Conservation (phyloP, 2,888 invertebrate genomes). For the Dorcus hopei region DNA sequence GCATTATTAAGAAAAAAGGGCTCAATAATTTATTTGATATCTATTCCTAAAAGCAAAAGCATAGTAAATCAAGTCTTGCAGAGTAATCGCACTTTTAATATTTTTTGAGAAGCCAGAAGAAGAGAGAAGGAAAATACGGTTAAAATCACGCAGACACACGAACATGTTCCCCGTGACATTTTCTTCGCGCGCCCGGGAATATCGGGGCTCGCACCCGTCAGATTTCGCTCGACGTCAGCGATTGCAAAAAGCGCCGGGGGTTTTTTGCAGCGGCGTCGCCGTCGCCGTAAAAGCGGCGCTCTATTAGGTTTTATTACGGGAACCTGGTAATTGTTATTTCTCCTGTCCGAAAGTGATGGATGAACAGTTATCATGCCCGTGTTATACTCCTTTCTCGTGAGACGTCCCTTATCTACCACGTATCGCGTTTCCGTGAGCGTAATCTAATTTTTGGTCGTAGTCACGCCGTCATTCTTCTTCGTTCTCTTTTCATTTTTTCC, state of each 20-base stretch:
- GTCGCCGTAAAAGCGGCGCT: neutral
- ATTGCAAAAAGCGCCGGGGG: neutral
- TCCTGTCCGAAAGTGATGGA: slow-evolving; percentile 10
- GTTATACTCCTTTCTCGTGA: slow-evolving; percentile 1
- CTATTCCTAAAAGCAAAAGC: too few species aligned
- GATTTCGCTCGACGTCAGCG: slow-evolving; percentile 11
- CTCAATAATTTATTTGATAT: too few species aligned
- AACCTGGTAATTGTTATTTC: slow-evolving; percentile 14
- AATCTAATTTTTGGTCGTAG: slow-evolving; percentile 7
- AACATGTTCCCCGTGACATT: slow-evolving; percentile 11
- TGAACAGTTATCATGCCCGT: slow-evolving; percentile 8
- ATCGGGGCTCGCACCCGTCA: slow-evolving; percentile 8
- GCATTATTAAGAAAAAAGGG: too few species aligned
- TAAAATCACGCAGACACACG: slow-evolving; percentile 9
- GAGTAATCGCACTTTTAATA: too few species aligned
- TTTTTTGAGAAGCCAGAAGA: too few species aligned
- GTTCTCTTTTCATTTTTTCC: too few species aligned
- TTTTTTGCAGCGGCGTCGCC: too few species aligned
- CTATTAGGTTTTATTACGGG: slow-evolving; percentile 13
- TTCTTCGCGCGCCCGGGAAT: slow-evolving; percentile 9
- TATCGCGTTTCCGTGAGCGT: slow-evolving; percentile 9
- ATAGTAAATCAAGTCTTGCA: too few species aligned
- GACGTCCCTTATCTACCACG: neutral
- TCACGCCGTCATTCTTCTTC: too few species aligned
- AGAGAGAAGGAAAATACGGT: slow-evolving; percentile 6